These are phyloP conservation scores for Magallana nippona DNA, from an alignment of 2,888 invertebrate genomes.

Conservation along the genomic window DNA sequence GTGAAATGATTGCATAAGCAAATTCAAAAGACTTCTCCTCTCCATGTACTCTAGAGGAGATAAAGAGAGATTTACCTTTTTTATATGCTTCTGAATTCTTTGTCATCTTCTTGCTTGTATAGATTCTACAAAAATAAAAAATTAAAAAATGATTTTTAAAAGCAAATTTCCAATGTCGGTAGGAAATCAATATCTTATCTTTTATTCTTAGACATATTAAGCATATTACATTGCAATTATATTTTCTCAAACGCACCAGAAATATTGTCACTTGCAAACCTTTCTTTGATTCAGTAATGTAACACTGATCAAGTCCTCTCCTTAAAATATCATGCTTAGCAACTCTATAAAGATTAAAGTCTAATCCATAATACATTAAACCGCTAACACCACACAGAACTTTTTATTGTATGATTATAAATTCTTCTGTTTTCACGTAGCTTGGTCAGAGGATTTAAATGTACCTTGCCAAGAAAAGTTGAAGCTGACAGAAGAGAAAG, in stretches of 20 bases:
- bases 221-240: too few relatives aligned
- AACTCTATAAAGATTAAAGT: neutral
- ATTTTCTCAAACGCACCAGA: too few relatives aligned
- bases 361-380: neutral
- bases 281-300: neutral
- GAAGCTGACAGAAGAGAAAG: too few relatives aligned
- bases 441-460: neutral
- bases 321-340: constrained; percentile 10
- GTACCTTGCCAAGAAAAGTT: neutral
- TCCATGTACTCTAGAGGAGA: neutral
- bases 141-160: too few relatives aligned
- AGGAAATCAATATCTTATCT: too few relatives aligned
- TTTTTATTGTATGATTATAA: neutral
- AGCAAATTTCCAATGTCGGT: too few relatives aligned
- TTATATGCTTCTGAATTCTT: neutral
- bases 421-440: constrained; percentile 1
- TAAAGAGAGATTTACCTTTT: neutral
- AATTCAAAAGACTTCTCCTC: neutral
- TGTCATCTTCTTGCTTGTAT: neutral
- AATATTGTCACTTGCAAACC: too few relatives aligned
- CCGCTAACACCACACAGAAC: neutral
- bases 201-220: too few relatives aligned
- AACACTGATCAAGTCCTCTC: neutral
- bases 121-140: neutral
- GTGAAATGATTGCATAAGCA: neutral